These are phyloP conservation scores for Drosophila flavopinicola DNA, from an alignment of 2,888 invertebrate species.

Conservation along the genomic window DNA sequence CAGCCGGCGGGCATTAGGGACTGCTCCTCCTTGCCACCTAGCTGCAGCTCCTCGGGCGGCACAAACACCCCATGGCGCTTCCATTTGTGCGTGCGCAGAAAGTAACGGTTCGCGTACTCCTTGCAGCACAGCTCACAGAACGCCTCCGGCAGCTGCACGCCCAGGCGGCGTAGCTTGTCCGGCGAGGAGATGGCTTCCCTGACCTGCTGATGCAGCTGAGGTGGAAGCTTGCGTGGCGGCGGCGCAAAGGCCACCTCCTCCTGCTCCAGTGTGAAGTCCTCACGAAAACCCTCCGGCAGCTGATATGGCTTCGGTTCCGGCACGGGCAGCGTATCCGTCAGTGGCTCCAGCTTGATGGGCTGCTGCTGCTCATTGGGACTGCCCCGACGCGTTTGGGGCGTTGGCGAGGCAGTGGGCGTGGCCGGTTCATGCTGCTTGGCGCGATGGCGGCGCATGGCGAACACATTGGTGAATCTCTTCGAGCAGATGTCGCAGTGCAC, in stretches of 20 bases:
- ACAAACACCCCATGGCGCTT: conserved; percentile 94
- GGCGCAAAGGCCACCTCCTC: conserved; percentile 85
- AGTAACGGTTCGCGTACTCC: conserved; percentile 97
- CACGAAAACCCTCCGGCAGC: conserved; percentile 84
- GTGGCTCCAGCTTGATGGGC: conserved; percentile 53
- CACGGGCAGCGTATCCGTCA: conserved; percentile 8
- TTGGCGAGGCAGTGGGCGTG: conserved; percentile 41
- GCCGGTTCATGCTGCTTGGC: conserved; percentile 87
- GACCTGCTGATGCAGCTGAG: conserved; percentile 87
- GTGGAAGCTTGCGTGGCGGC: conserved; percentile 86
- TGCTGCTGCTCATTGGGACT: conserved; percentile 43
- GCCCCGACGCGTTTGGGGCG: conserved; percentile 37
- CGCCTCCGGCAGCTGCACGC: conserved; percentile 94
- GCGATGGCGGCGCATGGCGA: conserved; percentile 89
- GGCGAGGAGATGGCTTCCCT: conserved; percentile 90
- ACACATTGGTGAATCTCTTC: conserved; percentile 90
- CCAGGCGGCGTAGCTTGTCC: conserved; percentile 90
- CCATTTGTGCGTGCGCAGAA: conserved; percentile 95
- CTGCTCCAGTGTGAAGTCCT: conserved; percentile 84
- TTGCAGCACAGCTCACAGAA: conserved; percentile 97
- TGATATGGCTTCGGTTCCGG: conserved; percentile 70
- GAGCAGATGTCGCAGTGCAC: conserved; percentile 89
- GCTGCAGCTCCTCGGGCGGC: conserved; percentile 86
- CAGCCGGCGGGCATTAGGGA: conserved; percentile 68
- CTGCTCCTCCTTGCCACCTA: conserved; percentile 50